phyloP scores from a whole-genome alignment of 2,113 vertebrate genomes.

The Oncorhynchus masou region DNA sequence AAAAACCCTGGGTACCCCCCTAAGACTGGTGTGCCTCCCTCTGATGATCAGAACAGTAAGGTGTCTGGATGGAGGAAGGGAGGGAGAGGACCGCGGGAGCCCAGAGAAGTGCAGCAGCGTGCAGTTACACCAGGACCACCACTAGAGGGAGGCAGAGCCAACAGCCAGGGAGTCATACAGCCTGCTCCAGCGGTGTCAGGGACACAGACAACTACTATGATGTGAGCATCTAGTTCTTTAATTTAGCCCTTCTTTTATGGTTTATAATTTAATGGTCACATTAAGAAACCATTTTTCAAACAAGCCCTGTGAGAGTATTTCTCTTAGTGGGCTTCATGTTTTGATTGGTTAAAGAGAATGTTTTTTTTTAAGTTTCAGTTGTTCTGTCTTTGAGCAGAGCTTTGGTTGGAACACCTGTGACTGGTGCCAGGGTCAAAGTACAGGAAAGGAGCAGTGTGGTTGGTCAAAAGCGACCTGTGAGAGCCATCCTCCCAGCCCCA shows the following conservation, averaged over 20 bases:
- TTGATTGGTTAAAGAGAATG: too few relatives aligned
- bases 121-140: conserved; percentile 21
- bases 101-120: conserved; percentile 20
- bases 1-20: conserved; percentile 22
- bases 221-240: conserved; percentile 16
- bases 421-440: conserved; percentile 56
- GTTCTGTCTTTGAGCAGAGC: conserved; percentile 22
- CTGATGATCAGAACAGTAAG: conserved; percentile 4
- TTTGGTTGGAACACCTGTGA: conserved; percentile 17
- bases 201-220: conserved; percentile 19
- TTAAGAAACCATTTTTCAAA: neutral
- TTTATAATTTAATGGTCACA: too few relatives aligned
- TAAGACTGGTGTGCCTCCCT: conserved; percentile 45
- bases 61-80: conserved; percentile 19
- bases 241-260: too few relatives aligned
- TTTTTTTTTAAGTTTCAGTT: neutral
- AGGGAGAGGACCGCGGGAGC: neutral
- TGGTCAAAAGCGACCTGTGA: conserved; percentile 82
- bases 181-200: neutral
- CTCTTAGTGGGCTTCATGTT: neutral
- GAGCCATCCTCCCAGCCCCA: conserved; percentile 89
- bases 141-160: conserved; percentile 60
- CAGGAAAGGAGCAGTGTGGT: conserved; percentile 68
- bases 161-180: neutral
- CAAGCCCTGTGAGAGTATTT: neutral